Percentiles rank a stretch among this genome's conserved stretches.
These are phyloP conservation scores for Phalacrocorax aristotelis DNA, from an alignment of 2,113 vertebrate species.

Conservation along the genomic window DNA sequence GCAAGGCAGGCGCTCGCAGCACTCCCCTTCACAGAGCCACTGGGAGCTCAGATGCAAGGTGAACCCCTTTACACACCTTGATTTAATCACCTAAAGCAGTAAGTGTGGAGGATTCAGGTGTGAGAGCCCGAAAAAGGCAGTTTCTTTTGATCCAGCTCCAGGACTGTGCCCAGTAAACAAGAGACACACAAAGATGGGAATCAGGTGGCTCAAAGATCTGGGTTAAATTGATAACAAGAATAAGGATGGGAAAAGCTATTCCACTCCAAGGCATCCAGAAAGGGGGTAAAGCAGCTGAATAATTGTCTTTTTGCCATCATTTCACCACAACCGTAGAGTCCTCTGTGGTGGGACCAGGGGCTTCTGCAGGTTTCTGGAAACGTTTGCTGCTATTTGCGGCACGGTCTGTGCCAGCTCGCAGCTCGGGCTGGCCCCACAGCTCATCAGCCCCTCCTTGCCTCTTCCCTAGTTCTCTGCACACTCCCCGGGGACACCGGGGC, in stretches of 20 bases:
- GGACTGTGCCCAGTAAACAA: accelerated
- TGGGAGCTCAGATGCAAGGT: neutral
- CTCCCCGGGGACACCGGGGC: neutral
- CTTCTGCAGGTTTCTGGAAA: neutral
- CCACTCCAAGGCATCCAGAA: neutral
- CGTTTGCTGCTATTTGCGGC: neutral
- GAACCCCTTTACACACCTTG: neutral
- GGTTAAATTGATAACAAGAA: neutral
- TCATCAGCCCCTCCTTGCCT: neutral
- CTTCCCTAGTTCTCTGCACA: neutral
- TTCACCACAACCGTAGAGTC: neutral
- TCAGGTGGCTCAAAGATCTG: neutral
- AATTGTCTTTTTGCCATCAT: neutral
- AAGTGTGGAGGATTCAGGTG: neutral
- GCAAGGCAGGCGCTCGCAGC: neutral
- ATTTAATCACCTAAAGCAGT: neutral
- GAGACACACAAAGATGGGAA: neutral
- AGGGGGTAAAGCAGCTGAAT: neutral
- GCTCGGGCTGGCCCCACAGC: neutral
- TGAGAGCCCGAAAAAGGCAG: neutral
- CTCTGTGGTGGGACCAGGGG: neutral
- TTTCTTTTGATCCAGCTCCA: neutral
- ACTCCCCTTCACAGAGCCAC: neutral
- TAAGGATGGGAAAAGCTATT: neutral
- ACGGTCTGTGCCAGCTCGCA: neutral